Base-by-base conservation (phyloP, 2,888 invertebrate species). In the Tiliacea aurago region DNA sequence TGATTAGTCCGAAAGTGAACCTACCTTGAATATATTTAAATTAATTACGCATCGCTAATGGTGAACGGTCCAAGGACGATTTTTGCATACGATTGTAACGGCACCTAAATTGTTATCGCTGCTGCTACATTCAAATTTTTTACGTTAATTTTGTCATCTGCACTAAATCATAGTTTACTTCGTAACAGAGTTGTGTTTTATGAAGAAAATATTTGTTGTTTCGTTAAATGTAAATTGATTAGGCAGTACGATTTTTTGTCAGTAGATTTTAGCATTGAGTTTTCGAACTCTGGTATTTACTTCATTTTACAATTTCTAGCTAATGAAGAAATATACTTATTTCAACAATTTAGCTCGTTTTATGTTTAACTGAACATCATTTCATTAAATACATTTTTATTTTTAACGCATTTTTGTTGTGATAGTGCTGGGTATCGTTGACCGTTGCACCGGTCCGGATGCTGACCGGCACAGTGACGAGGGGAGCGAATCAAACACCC, bases 21-120 rank as follows among this genome's bases (percentile, higher is more conserved):
- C 87, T 90, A 87, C 84, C 82, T 88, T 89, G 95, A 93, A 95
- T 95, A 94, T 85, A 95, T 95, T 95, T 92, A 90, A 94, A 95
- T 94, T 93, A 94, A 95, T 95, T 93, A 94, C 89, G 86, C 86
- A 87, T 87, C 87, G 87, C 90, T 91, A 92, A 91, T 88, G 92
- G 91, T 88, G 90, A 85, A 84, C 88, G 89, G 86, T 76, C 91
- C 95, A 95, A 95, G 95, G 95, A 94, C 95, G 94, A 94, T 92
- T 93, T 95, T 95, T 92, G 94, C 94, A 94, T 95, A 93, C 89
- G 88, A 85, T 87, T 87, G 88, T 92, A 93, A 93, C 93, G 91
- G 93, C 90, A 93, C 89, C 89, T 89, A 84, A 84, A 84, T 91
- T 91, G 89, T 84, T 89, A 88, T 85, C 84, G 85, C 82, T 81